phyloP scores from a whole-genome alignment of 2,113 vertebrate species.

The Nipponia nippon region DNA sequence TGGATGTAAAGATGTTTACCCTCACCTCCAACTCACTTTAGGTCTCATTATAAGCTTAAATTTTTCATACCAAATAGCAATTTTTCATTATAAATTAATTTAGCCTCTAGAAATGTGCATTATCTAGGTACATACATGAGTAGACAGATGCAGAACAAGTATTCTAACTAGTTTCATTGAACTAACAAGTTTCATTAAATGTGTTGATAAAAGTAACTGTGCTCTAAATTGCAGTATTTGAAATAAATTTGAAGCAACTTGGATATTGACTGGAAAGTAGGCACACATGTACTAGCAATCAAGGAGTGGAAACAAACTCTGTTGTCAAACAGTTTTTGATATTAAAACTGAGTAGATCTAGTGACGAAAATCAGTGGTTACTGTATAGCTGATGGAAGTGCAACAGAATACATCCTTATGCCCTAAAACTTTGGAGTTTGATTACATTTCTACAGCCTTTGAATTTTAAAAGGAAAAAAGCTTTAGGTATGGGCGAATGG shows the following conservation, averaged over 20 bases:
- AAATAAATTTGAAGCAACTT: background rate
- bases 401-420: background rate
- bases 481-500: background rate
- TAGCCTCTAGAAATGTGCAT: background rate
- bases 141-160: background rate
- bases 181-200: background rate
- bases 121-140: background rate
- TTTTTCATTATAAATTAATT: background rate
- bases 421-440: background rate
- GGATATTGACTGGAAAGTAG: background rate
- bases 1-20: background rate
- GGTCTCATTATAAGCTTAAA: background rate
- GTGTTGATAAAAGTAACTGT: background rate
- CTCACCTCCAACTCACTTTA: background rate
- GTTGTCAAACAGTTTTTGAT: background rate
- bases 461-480: background rate
- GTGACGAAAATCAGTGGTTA: background rate
- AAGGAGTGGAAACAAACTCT: background rate
- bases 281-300: background rate
- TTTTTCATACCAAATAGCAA: background rate
- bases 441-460: background rate
- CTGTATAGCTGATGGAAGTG: background rate
- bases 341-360: background rate
- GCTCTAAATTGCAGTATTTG: background rate
- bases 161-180: background rate